Base-by-base conservation (phyloP, 2,888 invertebrate genomes). In the Phlogophora meticulosa region DNA sequence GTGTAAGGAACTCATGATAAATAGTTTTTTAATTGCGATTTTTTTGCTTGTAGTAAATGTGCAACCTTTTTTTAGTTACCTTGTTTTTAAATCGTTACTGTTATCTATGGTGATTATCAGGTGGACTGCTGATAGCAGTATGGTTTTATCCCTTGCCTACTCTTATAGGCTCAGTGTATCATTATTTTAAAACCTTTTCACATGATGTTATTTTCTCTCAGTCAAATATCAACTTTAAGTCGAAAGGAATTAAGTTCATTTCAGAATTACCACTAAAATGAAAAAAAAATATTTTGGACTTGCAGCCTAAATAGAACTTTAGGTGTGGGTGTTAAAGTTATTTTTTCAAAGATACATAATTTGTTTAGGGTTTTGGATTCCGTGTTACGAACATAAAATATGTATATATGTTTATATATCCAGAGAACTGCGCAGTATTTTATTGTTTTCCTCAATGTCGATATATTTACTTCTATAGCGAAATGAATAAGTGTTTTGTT, bases 371-470 rank as follows among this genome's bases (percentile, higher is more conserved):
- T 28, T 28, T 28, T 28, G 28, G 5, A 28, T n/a, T n/a, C n/a
- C n/a, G n/a, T n/a, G n/a, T n/a, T n/a, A n/a, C n/a, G n/a, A 28
- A 28, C 28, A 5, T 28, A 28, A 5, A 28, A 28, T 28, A 28
- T 28, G 5, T 28, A 28, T 4, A 28, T 28, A 28, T 28, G 28
- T 28, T 28, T 28, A 28, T 1, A 11, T 4, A 5, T 2, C 13
- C 28, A 22, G 24, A 4, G 10, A 20, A 71, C 72, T 61, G 36
- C 61, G 67, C 42, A 49, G 32, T 43, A 49, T 7, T 17, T 34
- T 22, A 36, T n/a, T 42, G 10, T 72, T 72, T 67, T 72, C 67
- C 67, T 72, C 22, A 24, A 43, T 22, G 10, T 36, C 10, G 10
- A 11, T n/a, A 22, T 13, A 28, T 42, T 7, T 0, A 20, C 13